Evolutionary conservation across 2,888 invertebrate species (phyloP), one percentile per base, ranked within the genome.

Genomic region (Temnothorax rugatulus): DNA sequence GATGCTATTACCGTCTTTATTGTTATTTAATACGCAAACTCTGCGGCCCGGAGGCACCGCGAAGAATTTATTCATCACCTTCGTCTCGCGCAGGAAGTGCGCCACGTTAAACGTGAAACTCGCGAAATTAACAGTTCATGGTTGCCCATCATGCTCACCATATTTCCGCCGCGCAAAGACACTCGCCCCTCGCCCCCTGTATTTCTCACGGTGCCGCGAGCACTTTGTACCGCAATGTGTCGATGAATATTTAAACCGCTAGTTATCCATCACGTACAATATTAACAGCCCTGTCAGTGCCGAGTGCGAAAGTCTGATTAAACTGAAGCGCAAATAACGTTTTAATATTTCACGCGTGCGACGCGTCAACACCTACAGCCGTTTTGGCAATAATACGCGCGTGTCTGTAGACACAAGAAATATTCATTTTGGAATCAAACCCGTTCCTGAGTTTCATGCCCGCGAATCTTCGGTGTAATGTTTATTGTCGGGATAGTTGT

Each of bases 211-310:
- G 21, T 13, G n/a, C 18, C 29, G 15, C 44, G 66, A 79, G 63
- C 69, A 83, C 69, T 83, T 59, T 41, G 41, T 50, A 38, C 74
- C 54, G 76, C 61, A 44, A 57, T 13, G 25, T 18, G 11, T 41
- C 44, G 50, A 75, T 83, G 47, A 83, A 86, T 86, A 66, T 83
- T 86, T 86, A 73, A 86, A 68, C 18, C 38, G 66, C 5, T n/a
- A 50, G 77, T 77, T 86, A 86, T 64, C 57, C 68, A 29, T 54
- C 50, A 18, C 41, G 18, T 75, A 25, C 38, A 66, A 47, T 69
- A 81, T 83, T 85, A 68, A 83, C 47, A 25, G 21, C n/a, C 11
- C 21, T 74, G 50, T 76, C 76, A 83, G 76, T 83, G 61, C 57
- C 29, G 29, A 29, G 29, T 29, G 29, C 29, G 29, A 52, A 52